phyloP scores from a whole-genome alignment of 2,888 invertebrate species.

The Agriopis marginaria region DNA sequence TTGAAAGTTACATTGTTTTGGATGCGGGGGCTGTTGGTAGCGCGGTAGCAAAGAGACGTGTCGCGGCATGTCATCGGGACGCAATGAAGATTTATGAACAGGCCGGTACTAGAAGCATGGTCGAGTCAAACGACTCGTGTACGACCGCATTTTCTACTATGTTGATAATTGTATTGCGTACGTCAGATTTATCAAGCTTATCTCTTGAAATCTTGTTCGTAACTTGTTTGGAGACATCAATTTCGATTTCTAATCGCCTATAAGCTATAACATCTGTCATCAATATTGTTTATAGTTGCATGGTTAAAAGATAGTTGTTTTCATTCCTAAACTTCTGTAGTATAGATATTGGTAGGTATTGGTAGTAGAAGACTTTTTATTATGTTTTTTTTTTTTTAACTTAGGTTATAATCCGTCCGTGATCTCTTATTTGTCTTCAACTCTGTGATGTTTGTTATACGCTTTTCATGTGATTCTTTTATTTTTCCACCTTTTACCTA shows the following conservation, averaged over 20 bases:
- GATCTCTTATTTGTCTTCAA: background rate
- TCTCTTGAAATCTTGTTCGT: conserved; percentile 47
- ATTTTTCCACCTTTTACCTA: background rate
- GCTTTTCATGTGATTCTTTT: background rate
- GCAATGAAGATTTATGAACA: conserved; percentile 86
- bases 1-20: conserved; percentile 61
- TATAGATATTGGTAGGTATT: too few species aligned
- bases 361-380: background rate
- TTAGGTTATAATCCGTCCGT: too few species aligned
- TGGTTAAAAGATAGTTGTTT: conserved; percentile 16
- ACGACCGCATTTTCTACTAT: conserved; percentile 64
- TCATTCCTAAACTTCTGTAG: background rate
- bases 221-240: conserved; percentile 41
- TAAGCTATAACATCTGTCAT: conserved; percentile 33
- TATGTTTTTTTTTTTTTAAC: too few species aligned
- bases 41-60: conserved; percentile 84
- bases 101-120: conserved; percentile 67
- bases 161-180: conserved; percentile 65
- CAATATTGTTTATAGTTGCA: conserved; percentile 34
- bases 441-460: background rate
- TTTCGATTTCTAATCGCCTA: conserved; percentile 39
- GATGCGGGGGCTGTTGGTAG: conserved; percentile 58
- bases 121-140: conserved; percentile 68
- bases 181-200: conserved; percentile 56
- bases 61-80: conserved; percentile 85